Evolutionary conservation across 2,888 invertebrate species (phyloP).

Genomic region (Mylabris sibirica): DNA sequence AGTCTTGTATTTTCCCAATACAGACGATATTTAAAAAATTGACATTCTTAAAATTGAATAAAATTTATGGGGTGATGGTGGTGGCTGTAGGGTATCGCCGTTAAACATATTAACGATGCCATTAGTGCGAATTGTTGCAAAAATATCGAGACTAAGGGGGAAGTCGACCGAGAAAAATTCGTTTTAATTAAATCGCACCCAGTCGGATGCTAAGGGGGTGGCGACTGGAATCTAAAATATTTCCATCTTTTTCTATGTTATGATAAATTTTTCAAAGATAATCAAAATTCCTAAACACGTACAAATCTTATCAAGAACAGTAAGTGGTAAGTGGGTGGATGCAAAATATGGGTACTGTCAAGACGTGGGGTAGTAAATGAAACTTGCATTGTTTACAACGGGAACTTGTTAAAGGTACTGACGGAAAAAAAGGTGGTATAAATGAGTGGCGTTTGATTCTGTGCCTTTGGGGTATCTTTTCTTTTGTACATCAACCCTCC

Average conservation of each 20-base stretch:
- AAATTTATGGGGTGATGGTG: not conserved
- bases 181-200: slow-evolving; percentile 12
- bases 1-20: slow-evolving; percentile 17
- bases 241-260: not conserved
- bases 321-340: not conserved
- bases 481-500: not conserved
- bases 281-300: slow-evolving; percentile 1
- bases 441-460: not conserved
- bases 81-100: not conserved
- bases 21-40: slow-evolving; percentile 11
- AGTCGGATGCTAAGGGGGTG: not conserved
- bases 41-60: not conserved
- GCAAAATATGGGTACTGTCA: not conserved
- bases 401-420: not conserved
- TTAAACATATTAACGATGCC: slow-evolving; percentile 10
- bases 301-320: slow-evolving; percentile 3
- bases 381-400: not conserved
- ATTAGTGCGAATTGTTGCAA: slow-evolving; percentile 11
- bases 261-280: not conserved
- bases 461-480: not conserved
- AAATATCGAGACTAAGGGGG: slow-evolving; percentile 10
- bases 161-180: slow-evolving; percentile 10
- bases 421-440: not conserved
- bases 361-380: not conserved
- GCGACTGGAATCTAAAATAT: not conserved